Percentiles rank a stretch among this genome's conserved stretches.
Evolutionary conservation across 1,140 invertebrate genomes (phyloP).

Genomic region (Lepidurus arcticus): DNA sequence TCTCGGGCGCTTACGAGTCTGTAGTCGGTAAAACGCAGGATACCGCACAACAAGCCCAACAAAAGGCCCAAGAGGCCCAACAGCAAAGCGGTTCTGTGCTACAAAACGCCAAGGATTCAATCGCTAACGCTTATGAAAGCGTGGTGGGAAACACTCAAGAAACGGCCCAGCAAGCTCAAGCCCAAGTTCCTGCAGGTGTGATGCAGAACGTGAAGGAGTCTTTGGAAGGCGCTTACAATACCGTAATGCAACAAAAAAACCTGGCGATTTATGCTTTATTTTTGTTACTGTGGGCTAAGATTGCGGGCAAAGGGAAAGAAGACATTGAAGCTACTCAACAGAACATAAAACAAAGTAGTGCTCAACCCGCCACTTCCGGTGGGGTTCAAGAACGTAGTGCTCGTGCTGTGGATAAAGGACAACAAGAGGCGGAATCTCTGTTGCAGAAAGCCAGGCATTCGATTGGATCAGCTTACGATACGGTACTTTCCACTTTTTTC

Average conservation of each 20-base stretch:
- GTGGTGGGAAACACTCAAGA: background rate
- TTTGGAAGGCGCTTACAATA: background rate
- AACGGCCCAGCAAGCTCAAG: constrained; percentile 16
- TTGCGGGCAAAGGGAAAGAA: constrained; percentile 1
- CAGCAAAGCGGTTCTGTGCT: background rate
- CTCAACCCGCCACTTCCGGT: background rate
- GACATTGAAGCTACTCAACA: background rate
- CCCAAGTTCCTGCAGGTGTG: background rate
- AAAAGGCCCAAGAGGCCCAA: background rate
- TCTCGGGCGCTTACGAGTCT: background rate
- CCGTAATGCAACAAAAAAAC: constrained; percentile 19
- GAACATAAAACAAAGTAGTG: constrained; percentile 8
- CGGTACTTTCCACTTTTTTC: background rate
- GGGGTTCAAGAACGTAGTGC: background rate
- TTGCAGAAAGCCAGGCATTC: background rate
- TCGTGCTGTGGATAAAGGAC: constrained; percentile 4
- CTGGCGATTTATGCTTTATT: constrained; percentile 22
- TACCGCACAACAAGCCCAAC: background rate
- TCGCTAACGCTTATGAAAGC: background rate
- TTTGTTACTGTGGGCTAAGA: constrained; percentile 19
- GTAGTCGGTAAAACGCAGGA: background rate
- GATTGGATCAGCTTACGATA: background rate
- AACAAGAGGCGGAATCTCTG: background rate
- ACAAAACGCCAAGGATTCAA: background rate
- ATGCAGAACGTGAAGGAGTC: constrained; percentile 1